Evolutionary conservation across 2,888 invertebrate species (phyloP), one percentile per base, ranked within the genome.

Genomic region (Drosophila nigritarsus): DNA sequence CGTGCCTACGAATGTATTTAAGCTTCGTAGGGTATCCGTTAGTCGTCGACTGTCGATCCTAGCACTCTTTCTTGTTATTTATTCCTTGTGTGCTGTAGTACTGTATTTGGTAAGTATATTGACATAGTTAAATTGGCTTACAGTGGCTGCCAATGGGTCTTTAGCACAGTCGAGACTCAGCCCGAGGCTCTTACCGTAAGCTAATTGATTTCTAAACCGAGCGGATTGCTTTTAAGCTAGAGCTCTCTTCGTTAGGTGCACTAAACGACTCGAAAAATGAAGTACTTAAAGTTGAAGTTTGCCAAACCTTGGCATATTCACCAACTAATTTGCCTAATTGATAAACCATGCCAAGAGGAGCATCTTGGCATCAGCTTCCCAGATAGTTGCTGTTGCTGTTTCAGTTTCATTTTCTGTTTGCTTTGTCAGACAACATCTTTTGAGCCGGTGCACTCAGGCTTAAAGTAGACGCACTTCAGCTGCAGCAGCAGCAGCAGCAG

Each of bases 271-370:
- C 29, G 65, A 30, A 70, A 65, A 53, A 60, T 50, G 55, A 54
- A 56, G 50, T 56, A 49, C 45, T 54, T 11, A 54, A 55, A 38
- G 27, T 32, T 51, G n/a, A 38, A 58, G 69, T 65, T 51, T 34
- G 62, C 13, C 42, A 51, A 76, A 53, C 61, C 69, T 81, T 76
- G 68, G 30, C 71, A 74, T 56, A 65, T 60, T 49, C 38, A 72
- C 49, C 72, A 87, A 87, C 82, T 89, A 85, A 85, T 86, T 89
- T 89, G 73, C 75, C 89, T 86, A 86, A 86, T 86, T 86, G 85
- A 89, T 84, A 82, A 82, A 65, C 74, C 85, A 66, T 84, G 89
- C 89, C 56, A 67, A 38, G 9, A n/a, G 27, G 27, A 65, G 65
- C 69, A 71, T 71, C 82, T 88, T 80, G 51, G 85, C 51, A 54